Percentiles rank a stretch among this genome's conserved stretches.
phyloP scores from a whole-genome alignment of 2,113 vertebrate species.

The Brachypodius melanocephalos region DNA sequence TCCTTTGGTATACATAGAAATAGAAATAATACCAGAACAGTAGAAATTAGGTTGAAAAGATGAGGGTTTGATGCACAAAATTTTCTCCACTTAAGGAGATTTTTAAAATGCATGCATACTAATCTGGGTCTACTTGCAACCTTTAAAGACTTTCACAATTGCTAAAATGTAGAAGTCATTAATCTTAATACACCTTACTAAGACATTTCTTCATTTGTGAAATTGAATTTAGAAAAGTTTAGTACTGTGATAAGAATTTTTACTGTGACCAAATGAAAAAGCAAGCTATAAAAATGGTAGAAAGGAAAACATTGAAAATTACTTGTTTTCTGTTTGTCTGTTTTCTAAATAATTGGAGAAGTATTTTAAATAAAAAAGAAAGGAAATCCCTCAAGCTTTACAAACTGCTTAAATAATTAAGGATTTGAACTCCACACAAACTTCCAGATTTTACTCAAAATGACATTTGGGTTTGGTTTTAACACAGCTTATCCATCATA shows the following conservation, averaged over 20 bases:
- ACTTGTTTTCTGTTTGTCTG: rapidly evolving
- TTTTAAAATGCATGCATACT: background rate
- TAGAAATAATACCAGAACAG: background rate
- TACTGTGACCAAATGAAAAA: background rate
- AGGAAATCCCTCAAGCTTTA: background rate
- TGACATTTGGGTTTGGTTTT: background rate
- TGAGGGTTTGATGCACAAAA: background rate
- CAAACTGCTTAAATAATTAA: background rate
- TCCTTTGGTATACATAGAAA: background rate
- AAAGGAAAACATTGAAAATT: background rate
- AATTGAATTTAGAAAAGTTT: background rate
- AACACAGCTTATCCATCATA: background rate
- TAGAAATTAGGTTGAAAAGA: background rate
- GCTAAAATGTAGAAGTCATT: background rate
- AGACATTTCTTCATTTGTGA: background rate
- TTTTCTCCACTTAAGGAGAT: background rate
- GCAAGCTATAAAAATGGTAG: background rate
- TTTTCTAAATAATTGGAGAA: background rate
- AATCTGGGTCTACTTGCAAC: background rate
- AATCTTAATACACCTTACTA: background rate
- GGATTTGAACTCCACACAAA: background rate
- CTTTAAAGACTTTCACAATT: background rate
- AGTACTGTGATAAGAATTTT: background rate
- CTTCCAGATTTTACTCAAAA: background rate
- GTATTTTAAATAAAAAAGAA: background rate